These are phyloP conservation scores for Zeus faber DNA, from an alignment of 2,113 vertebrate genomes.

Conservation along the genomic window DNA sequence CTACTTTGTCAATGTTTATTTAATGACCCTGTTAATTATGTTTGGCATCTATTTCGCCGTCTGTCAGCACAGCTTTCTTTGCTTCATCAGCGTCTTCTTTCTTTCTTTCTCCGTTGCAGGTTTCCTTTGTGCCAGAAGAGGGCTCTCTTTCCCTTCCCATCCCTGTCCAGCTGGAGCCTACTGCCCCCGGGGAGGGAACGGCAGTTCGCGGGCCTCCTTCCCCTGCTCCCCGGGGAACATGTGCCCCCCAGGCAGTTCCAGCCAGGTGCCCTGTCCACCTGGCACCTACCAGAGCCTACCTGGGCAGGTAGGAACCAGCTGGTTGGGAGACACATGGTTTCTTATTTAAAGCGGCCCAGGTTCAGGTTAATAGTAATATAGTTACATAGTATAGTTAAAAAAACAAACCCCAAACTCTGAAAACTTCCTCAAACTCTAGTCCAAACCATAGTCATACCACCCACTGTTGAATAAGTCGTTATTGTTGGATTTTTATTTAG, in stretches of 20 bases:
- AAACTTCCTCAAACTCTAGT: no score
- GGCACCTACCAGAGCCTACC: constrained; percentile 82
- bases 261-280: constrained; percentile 71
- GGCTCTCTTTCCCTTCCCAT: constrained; percentile 73
- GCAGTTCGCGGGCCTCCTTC: constrained; percentile 43
- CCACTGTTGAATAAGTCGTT: no score
- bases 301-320: constrained; percentile 68
- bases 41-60: no score
- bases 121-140: constrained; percentile 72
- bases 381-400: no score
- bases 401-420: no score
- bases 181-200: constrained; percentile 59
- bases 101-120: constrained; percentile 56
- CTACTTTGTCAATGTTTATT: constrained; percentile 3
- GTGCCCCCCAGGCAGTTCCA: constrained; percentile 80
- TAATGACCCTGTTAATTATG: no score
- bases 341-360: no score
- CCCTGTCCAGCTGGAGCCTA: constrained; percentile 70
- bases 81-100: neutral
- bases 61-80: no score
- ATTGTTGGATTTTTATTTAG: no score
- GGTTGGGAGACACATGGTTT: neutral
- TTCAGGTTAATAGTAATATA: no score
- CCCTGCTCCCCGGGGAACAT: constrained; percentile 79
- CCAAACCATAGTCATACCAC: no score